These are phyloP conservation scores for Sebastes cheni DNA, from an alignment of 2,797 vertebrate genomes.

Conservation along the genomic window DNA sequence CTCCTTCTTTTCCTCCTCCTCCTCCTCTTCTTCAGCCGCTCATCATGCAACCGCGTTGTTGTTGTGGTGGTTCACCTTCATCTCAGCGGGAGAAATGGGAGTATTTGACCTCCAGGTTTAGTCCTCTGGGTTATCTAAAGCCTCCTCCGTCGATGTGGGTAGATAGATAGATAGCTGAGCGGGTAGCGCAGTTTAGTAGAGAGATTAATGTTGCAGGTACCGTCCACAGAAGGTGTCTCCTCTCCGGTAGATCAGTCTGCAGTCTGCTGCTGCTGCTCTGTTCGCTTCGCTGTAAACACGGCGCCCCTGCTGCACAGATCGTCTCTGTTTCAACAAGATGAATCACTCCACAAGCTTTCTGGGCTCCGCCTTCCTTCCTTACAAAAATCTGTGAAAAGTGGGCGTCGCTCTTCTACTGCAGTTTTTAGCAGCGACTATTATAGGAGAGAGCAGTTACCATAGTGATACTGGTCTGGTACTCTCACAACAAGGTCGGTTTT, in stretches of 20 bases:
- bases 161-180: not conserved
- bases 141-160: conserved; percentile 17
- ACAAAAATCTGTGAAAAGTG: conserved; percentile 7
- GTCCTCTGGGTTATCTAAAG: not conserved
- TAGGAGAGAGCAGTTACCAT: conserved; percentile 51
- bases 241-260: conserved; percentile 52
- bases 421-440: not conserved
- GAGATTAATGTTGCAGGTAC: conserved; percentile 65
- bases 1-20: conserved; percentile 32
- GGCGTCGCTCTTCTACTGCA: conserved; percentile 57
- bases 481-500: not conserved
- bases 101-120: not conserved
- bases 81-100: not conserved
- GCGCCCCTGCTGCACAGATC: conserved; percentile 73
- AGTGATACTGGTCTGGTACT: conserved; percentile 33
- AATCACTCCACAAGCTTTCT: conserved; percentile 39
- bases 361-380: conserved; percentile 4
- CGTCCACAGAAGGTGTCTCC: conserved; percentile 29
- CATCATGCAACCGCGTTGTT: conserved; percentile 70
- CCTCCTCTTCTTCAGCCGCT: conserved; percentile 67
- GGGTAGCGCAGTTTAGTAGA: not conserved
- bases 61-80: conserved; percentile 58
- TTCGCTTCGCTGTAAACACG: conserved; percentile 82
- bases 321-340: conserved; percentile 41
- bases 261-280: conserved; percentile 44